These are phyloP conservation scores for Petrocephalus zakoni DNA, from an alignment of 2,113 vertebrate species.

Conservation along the genomic window DNA sequence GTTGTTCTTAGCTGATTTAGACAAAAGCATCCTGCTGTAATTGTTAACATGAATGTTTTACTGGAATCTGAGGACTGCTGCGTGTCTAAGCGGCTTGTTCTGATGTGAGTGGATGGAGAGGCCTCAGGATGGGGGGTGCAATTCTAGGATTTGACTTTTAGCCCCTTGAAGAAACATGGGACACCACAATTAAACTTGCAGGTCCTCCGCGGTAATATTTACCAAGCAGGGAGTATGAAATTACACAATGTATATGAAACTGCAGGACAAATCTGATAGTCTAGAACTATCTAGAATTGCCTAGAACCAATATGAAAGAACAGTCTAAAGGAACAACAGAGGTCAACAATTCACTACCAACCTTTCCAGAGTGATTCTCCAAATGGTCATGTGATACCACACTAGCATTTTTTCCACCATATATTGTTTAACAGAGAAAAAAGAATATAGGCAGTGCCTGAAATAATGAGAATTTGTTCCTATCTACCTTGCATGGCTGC, in stretches of 20 bases:
- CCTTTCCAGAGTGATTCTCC: background rate
- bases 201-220: background rate
- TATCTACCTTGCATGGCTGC: background rate
- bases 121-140: background rate
- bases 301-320: background rate
- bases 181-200: background rate
- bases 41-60: conserved; percentile 20
- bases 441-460: background rate
- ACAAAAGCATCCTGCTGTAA: conserved; percentile 14
- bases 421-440: background rate
- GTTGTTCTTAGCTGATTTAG: conserved; percentile 20
- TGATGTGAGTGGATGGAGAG: background rate
- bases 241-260: background rate
- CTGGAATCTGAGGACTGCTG: background rate
- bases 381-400: background rate
- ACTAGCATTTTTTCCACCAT: background rate
- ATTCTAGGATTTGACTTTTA: background rate
- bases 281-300: background rate
- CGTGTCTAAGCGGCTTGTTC: background rate
- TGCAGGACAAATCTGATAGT: background rate
- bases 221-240: background rate
- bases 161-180: background rate
- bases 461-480: background rate
- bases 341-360: background rate
- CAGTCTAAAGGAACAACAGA: background rate